These are phyloP conservation scores for Cremastinae sp. DNA, from an alignment of 2,888 invertebrate genomes.

Conservation along the genomic window DNA sequence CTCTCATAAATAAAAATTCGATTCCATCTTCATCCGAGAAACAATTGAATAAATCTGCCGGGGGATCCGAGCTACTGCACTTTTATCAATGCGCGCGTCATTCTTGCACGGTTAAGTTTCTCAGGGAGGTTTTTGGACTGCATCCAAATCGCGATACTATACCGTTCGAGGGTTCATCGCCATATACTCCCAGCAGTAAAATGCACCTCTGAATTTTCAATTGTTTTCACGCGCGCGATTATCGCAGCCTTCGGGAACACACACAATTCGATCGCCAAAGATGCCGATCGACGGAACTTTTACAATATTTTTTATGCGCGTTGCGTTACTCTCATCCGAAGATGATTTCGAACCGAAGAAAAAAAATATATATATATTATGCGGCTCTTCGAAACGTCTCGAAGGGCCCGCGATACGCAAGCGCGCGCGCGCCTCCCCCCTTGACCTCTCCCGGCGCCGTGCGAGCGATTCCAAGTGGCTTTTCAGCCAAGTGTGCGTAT, in stretches of 20 bases:
- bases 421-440: slow-evolving; percentile 58
- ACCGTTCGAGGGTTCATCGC: slow-evolving; percentile 57
- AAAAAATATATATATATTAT: not conserved
- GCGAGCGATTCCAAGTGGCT: not conserved
- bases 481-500: not conserved
- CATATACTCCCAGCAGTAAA: slow-evolving; percentile 54
- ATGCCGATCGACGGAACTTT: slow-evolving; percentile 25
- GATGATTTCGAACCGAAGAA: not conserved
- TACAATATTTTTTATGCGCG: too few relatives aligned
- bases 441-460: not conserved
- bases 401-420: slow-evolving; percentile 55
- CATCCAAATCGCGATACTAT: slow-evolving; percentile 60
- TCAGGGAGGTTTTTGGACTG: slow-evolving; percentile 47
- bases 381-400: not conserved
- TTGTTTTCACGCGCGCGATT: slow-evolving; percentile 57
- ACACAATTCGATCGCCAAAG: slow-evolving; percentile 59
- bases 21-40: slow-evolving; percentile 27
- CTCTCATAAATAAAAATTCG: slow-evolving; percentile 40
- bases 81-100: slow-evolving; percentile 16
- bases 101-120: slow-evolving; percentile 29
- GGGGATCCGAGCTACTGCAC: not conserved
- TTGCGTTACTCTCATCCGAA: not conserved
- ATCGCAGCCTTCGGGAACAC: slow-evolving; percentile 70
- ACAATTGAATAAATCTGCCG: not conserved
- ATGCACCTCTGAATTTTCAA: slow-evolving; percentile 33